phyloP scores from a whole-genome alignment of 2,113 vertebrate genomes.

The Sinocyclocheilus rhinocerous region DNA sequence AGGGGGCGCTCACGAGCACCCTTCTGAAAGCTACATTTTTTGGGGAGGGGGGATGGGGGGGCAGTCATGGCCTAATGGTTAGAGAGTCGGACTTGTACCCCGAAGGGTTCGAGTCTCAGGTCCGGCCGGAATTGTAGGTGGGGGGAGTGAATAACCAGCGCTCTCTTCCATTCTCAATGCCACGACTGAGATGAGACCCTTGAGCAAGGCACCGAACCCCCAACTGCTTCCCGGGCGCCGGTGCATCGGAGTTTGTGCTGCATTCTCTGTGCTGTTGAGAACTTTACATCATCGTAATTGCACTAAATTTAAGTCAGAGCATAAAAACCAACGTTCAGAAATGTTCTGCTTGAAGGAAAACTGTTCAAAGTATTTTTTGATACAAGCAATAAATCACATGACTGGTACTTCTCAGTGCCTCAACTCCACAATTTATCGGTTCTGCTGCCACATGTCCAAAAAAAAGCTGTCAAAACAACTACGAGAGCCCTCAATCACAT shows the following conservation, averaged over 20 bases:
- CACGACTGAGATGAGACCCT: too few species aligned
- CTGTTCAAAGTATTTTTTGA: background rate
- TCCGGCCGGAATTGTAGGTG: too few species aligned
- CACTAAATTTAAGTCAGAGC: background rate
- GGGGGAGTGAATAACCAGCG: too few species aligned
- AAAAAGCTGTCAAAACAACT: slow-evolving; percentile 21
- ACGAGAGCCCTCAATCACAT: slow-evolving; percentile 13
- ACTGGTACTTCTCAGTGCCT: background rate
- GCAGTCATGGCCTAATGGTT: too few species aligned
- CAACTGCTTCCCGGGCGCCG: too few species aligned
- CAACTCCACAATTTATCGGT: background rate
- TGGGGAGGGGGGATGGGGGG: too few species aligned
- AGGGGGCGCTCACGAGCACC: too few species aligned
- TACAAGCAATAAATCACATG: slow-evolving; percentile 13
- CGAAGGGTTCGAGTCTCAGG: too few species aligned
- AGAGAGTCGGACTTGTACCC: too few species aligned
- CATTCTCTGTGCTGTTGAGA: background rate
- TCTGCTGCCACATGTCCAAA: background rate
- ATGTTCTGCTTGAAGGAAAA: background rate
- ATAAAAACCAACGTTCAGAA: background rate
- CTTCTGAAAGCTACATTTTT: too few species aligned
- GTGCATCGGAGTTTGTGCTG: background rate
- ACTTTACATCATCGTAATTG: background rate
- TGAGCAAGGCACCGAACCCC: too few species aligned
- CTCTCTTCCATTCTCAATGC: too few species aligned